phyloP scores from a whole-genome alignment of 1,140 invertebrate species.

The Drosophila teissieri region DNA sequence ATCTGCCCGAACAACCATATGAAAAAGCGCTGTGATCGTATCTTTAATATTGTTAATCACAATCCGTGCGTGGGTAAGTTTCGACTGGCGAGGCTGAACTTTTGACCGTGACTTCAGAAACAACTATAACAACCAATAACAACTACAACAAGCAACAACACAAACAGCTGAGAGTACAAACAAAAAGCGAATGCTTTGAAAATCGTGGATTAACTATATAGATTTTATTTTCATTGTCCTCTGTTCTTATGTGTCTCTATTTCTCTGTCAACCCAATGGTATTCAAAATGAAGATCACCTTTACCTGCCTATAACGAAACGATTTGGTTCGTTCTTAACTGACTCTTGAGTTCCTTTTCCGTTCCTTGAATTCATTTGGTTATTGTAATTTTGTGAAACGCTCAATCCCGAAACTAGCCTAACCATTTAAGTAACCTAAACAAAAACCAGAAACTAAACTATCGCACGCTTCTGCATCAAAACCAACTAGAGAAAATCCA shows the following conservation, averaged over 20 bases:
- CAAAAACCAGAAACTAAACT: slow-evolving; percentile 69
- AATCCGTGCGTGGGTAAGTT: slow-evolving; percentile 96
- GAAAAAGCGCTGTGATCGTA: slow-evolving; percentile 93
- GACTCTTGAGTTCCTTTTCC: slow-evolving; percentile 16
- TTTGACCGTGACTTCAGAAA: slow-evolving; percentile 36
- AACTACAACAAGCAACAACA: slow-evolving; percentile 54
- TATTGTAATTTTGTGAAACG: slow-evolving; percentile 75
- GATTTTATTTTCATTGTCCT: slow-evolving; percentile 40
- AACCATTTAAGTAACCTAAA: slow-evolving; percentile 74
- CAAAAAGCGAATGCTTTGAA: slow-evolving; percentile 24
- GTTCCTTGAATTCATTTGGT: slow-evolving; percentile 53
- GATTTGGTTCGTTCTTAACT: slow-evolving; percentile 41
- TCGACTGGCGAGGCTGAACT: slow-evolving; percentile 27
- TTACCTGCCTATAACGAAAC: slow-evolving; percentile 28
- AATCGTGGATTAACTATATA: slow-evolving; percentile 40
- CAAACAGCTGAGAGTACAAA: slow-evolving; percentile 39
- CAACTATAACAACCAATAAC: slow-evolving; percentile 37
- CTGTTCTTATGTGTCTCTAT: slow-evolving; percentile 41
- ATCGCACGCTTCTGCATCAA: slow-evolving; percentile 84
- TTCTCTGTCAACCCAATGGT: slow-evolving; percentile 50
- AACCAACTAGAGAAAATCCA: slow-evolving; percentile 46
- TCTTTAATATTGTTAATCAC: slow-evolving; percentile 94
- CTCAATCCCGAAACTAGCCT: slow-evolving; percentile 79
- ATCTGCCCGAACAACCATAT: slow-evolving; percentile 95
- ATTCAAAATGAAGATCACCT: slow-evolving; percentile 19